Conservation (phyloP, 2,888 invertebrate genomes). For the Lacanobia oleracea region DNA sequence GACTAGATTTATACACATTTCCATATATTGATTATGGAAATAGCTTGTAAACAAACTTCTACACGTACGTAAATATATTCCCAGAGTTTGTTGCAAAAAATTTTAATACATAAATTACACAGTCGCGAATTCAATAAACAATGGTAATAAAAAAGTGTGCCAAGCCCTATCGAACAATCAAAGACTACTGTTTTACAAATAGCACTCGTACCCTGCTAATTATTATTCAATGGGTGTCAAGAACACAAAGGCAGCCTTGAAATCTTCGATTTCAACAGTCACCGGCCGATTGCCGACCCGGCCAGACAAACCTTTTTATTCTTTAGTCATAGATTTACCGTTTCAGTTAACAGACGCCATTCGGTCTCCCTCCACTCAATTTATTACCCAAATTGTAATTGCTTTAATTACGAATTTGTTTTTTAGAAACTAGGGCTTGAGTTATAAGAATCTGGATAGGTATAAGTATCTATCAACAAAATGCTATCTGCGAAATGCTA, state of each 20-base stretch:
- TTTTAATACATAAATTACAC: constrained; percentile 7
- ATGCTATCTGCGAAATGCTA: too few species aligned
- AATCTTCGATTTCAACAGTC: constrained; percentile 75
- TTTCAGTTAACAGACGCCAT: constrained; percentile 27
- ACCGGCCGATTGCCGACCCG: constrained; percentile 41
- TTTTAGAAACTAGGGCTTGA: constrained; percentile 19
- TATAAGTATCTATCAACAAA: too few species aligned
- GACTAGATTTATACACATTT: constrained; percentile 17
- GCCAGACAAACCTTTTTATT: constrained; percentile 48
- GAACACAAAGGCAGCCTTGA: constrained; percentile 76
- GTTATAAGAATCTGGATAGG: too few species aligned
- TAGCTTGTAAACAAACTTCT: constrained; percentile 12
- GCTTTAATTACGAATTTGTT: constrained; percentile 6
- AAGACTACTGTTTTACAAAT: constrained; percentile 44
- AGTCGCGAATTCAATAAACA: constrained; percentile 50
- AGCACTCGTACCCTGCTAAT: constrained; percentile 66
- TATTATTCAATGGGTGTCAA: constrained; percentile 79
- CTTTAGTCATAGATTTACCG: constrained; percentile 50
- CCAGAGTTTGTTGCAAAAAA: constrained; percentile 7
- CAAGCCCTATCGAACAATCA: constrained; percentile 48
- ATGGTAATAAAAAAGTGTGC: constrained; percentile 46
- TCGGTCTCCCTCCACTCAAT: constrained; percentile 5
- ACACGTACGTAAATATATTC: constrained; percentile 1
- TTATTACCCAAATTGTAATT: constrained; percentile 32
- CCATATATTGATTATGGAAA: constrained; percentile 18